phyloP scores from a whole-genome alignment of 35 echinoderm and acorn worm genomes.

The Heliocidaris erythrogramma region DNA sequence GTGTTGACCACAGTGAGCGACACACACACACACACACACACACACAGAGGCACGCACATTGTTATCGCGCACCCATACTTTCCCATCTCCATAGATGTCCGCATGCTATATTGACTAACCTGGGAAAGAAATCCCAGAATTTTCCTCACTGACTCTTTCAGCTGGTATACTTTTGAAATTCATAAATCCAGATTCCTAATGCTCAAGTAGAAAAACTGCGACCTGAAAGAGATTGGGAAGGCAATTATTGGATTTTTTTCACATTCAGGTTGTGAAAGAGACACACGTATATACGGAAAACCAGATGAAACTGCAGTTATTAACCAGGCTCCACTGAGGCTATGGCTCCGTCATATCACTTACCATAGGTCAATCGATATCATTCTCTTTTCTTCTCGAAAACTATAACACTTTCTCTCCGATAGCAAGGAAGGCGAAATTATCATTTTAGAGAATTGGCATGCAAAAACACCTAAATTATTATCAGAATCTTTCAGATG shows the following conservation, averaged over 20 bases:
- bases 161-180: neutral
- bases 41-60: neutral
- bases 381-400: neutral
- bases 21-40: neutral
- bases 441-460: neutral
- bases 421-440: neutral
- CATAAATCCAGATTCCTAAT: slow-evolving; percentile 1
- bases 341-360: neutral
- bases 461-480: neutral
- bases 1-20: neutral
- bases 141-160: neutral
- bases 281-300: neutral
- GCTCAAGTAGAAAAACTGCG: neutral
- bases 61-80: neutral
- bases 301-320: neutral
- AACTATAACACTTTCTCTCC: neutral
- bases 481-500: too few species aligned
- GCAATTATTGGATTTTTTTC: slow-evolving; percentile 12
- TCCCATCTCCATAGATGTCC: neutral
- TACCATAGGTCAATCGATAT: neutral
- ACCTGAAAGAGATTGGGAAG: neutral
- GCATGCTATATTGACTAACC: neutral
- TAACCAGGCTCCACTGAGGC: neutral
- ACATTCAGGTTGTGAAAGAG: neutral
- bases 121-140: neutral